A percentile compares a stretch with the other conserved stretches of the same genome.
phyloP scores from a whole-genome alignment of 1,140 invertebrate species.

The Drosophila parvula region DNA sequence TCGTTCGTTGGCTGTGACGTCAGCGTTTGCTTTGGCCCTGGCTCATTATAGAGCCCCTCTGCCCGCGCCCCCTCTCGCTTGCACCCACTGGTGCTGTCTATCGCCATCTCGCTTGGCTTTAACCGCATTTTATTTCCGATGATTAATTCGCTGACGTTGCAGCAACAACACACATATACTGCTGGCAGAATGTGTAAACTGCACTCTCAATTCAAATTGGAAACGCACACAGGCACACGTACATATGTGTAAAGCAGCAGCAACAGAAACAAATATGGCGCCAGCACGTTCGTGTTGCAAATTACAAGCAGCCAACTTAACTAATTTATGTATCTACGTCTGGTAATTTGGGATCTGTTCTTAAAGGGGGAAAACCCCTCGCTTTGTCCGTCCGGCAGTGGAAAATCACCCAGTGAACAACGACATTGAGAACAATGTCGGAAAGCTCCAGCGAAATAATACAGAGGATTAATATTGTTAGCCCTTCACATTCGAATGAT shows the following conservation, averaged over 20 bases:
- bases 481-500: not conserved
- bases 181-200: conserved; percentile 34
- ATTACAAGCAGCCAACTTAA: conserved; percentile 53
- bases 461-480: conserved; percentile 16
- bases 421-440: conserved; percentile 35
- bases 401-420: conserved; percentile 41
- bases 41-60: conserved; percentile 43
- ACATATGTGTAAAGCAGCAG: conserved; percentile 16
- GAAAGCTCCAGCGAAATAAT: conserved; percentile 19
- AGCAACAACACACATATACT: conserved; percentile 43
- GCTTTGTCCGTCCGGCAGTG: conserved; percentile 6
- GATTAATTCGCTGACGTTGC: conserved; percentile 78
- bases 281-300: conserved; percentile 67
- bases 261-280: conserved; percentile 54
- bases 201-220: conserved; percentile 61
- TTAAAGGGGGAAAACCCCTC: conserved; percentile 29
- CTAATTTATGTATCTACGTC: conserved; percentile 59
- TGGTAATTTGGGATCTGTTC: conserved; percentile 60
- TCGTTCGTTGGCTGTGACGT: conserved; percentile 54
- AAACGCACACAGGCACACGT: conserved; percentile 38
- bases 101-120: conserved; percentile 58
- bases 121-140: conserved; percentile 71
- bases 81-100: conserved; percentile 9
- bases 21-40: conserved; percentile 72
- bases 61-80: conserved; percentile 17